These are phyloP conservation scores for Elephantulus edwardii DNA, from an alignment of 2,113 vertebrate genomes.

Conservation along the genomic window DNA sequence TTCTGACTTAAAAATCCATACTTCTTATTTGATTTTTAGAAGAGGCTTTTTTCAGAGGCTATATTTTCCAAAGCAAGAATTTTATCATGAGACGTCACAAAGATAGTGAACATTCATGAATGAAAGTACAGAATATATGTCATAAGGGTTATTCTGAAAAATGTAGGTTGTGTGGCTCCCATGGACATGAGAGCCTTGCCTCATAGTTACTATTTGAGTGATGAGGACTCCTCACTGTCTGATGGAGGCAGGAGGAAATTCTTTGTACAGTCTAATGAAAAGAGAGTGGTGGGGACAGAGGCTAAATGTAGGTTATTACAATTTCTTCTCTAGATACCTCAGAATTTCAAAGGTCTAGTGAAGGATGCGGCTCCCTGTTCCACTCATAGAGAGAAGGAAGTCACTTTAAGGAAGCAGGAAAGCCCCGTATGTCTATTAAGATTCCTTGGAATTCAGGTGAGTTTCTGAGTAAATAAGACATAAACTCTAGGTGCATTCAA, in stretches of 20 bases:
- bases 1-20: neutral
- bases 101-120: neutral
- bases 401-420: neutral
- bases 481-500: neutral
- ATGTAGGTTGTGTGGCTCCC: neutral
- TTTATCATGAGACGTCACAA: neutral
- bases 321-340: neutral
- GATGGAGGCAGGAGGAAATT: neutral
- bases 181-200: neutral
- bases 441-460: constrained; percentile 4
- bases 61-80: neutral
- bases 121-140: neutral
- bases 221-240: neutral
- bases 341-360: constrained; percentile 1
- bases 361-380: neutral
- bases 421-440: neutral
- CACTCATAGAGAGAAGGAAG: constrained; percentile 7
- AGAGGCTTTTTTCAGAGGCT: neutral
- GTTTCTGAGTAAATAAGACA: neutral
- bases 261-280: neutral
- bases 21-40: constrained; percentile 24
- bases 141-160: neutral
- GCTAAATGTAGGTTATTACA: accelerated
- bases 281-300: accelerated
- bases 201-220: neutral